A percentile compares a stretch with the other conserved stretches of the same genome.
phyloP scores from a whole-genome alignment of 2,888 invertebrate species.

The Formica aserva region DNA sequence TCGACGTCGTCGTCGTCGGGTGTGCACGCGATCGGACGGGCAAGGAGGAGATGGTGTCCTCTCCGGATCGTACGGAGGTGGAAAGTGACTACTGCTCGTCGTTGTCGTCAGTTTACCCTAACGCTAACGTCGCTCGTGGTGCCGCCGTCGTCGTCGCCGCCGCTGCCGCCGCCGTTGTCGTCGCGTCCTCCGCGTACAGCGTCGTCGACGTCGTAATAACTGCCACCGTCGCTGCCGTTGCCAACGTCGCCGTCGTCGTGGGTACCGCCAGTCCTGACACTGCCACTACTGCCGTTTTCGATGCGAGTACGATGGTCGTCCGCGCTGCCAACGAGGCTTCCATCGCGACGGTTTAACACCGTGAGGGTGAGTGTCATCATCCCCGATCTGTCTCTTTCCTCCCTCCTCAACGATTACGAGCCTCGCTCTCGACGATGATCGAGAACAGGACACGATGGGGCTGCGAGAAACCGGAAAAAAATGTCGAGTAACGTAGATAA shows the following conservation, averaged over 20 bases:
- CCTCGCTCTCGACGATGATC: background rate
- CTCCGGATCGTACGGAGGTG: constrained; percentile 70
- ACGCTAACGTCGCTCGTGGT: constrained; percentile 45
- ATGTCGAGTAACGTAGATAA: constrained; percentile 22
- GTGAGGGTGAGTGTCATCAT: constrained; percentile 63
- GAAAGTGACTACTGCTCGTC: constrained; percentile 64
- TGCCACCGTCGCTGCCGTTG: constrained; percentile 14
- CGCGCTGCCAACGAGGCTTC: constrained; percentile 69
- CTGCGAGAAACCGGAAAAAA: constrained; percentile 12
- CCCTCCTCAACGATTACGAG: background rate
- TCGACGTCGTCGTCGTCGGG: constrained; percentile 72
- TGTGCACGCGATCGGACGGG: constrained; percentile 75
- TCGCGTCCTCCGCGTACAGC: constrained; percentile 46
- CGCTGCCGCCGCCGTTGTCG: constrained; percentile 33
- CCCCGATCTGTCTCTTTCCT: background rate
- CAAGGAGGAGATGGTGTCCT: constrained; percentile 74
- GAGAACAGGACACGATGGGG: background rate
- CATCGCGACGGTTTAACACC: constrained; percentile 67
- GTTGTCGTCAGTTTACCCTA: constrained; percentile 2
- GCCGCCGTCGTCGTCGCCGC: constrained; percentile 32
- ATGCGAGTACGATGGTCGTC: constrained; percentile 55
- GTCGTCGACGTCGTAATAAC: constrained; percentile 43
- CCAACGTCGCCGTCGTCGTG: constrained; percentile 16
- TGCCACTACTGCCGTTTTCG: constrained; percentile 74
- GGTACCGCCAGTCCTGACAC: constrained; percentile 65